Percentiles rank a stretch among this genome's conserved stretches.
Evolutionary conservation across 2,888 invertebrate species (phyloP).

Genomic region (Cabera pusaria): DNA sequence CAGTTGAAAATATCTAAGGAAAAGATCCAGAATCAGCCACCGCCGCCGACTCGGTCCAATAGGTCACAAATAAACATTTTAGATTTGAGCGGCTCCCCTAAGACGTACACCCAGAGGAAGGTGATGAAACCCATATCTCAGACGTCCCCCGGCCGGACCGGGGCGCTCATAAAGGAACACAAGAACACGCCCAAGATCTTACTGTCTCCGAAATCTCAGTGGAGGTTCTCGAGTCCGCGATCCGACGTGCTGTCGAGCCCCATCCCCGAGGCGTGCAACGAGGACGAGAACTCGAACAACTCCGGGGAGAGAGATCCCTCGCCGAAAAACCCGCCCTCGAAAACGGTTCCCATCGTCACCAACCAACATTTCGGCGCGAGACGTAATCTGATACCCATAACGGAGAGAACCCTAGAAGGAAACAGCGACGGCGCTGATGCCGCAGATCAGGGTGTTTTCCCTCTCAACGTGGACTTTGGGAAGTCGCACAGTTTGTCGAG

Average conservation of each 20-base stretch:
- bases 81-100: constrained; percentile 88
- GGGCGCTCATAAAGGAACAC: constrained; percentile 74
- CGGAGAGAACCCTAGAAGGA: constrained; percentile 57
- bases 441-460: constrained; percentile 70
- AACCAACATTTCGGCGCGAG: constrained; percentile 77
- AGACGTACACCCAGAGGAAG: constrained; percentile 86
- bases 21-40: constrained; percentile 57
- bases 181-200: constrained; percentile 85
- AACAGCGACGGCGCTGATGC: constrained; percentile 52
- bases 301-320: constrained; percentile 79
- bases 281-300: constrained; percentile 88
- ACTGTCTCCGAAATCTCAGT: constrained; percentile 87
- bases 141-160: constrained; percentile 81
- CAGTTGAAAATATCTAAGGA: constrained; percentile 88
- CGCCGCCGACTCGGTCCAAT: constrained; percentile 51
- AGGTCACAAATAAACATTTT: constrained; percentile 85
- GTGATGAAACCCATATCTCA: constrained; percentile 75
- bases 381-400: constrained; percentile 71
- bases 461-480: constrained; percentile 66
- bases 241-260: constrained; percentile 94
- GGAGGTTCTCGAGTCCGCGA: constrained; percentile 89
- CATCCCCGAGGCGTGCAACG: constrained; percentile 92
- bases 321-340: constrained; percentile 59
- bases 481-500: constrained; percentile 61
- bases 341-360: constrained; percentile 74